These are phyloP conservation scores for Plutomurus gul DNA, from an alignment of 1,140 invertebrate species.

Conservation along the genomic window DNA sequence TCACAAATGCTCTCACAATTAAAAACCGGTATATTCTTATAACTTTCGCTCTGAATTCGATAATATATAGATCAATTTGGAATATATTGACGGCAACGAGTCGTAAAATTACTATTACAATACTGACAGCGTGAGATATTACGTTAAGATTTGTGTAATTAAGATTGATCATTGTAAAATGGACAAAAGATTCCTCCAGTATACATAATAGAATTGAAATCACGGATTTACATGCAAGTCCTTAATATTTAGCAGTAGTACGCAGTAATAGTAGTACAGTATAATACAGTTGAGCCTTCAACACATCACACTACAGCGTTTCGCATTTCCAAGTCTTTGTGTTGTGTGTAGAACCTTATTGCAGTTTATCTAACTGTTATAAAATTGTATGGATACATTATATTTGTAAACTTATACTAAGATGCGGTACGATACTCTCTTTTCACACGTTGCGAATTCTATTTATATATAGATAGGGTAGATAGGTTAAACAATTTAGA, in stretches of 20 bases:
- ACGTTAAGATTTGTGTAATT: neutral
- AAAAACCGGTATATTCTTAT: no score
- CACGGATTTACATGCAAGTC: neutral
- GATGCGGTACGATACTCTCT: neutral
- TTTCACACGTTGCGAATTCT: neutral
- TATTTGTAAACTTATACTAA: slow-evolving; percentile 3
- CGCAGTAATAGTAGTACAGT: no score
- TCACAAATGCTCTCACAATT: no score
- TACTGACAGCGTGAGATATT: slow-evolving; percentile 14
- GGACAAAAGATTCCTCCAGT: slow-evolving; percentile 13
- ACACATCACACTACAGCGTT: slow-evolving; percentile 14
- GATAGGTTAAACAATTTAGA: no score
- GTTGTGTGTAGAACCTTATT: neutral
- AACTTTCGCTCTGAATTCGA: neutral
- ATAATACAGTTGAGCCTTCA: slow-evolving; percentile 11
- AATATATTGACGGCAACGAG: neutral
- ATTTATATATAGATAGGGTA: no score
- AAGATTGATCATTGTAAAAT: slow-evolving; percentile 1
- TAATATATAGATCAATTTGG: neutral
- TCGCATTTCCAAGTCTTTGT: slow-evolving; percentile 16
- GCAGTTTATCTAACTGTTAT: neutral
- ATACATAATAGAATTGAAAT: neutral
- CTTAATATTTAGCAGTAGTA: neutral
- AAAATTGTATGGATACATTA: neutral
- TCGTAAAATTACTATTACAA: slow-evolving; percentile 8